phyloP scores from a whole-genome alignment of 2,797 vertebrate genomes.

The Gallirallus australis region DNA sequence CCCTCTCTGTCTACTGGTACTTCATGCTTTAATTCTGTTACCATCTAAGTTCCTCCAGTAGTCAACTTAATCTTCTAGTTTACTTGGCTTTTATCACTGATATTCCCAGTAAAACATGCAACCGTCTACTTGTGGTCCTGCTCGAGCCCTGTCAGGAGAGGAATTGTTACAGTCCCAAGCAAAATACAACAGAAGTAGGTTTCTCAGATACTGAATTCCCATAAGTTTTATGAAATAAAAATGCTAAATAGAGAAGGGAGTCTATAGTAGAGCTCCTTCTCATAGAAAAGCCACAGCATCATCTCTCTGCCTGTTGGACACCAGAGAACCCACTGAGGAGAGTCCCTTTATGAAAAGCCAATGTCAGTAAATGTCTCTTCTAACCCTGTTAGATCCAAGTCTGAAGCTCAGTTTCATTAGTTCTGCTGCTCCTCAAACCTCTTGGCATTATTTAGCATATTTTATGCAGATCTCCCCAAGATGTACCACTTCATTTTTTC shows the following conservation, averaged over 20 bases:
- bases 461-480: neutral
- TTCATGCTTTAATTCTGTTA: neutral
- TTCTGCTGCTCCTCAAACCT: neutral
- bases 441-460: neutral
- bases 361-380: neutral
- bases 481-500: neutral
- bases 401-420: neutral
- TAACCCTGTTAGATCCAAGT: neutral
- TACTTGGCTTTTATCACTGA: neutral
- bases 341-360: neutral
- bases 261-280: neutral
- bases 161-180: neutral
- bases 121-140: neutral
- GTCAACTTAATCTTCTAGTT: neutral
- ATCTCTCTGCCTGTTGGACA: accelerated
- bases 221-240: neutral
- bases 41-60: neutral
- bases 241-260: neutral
- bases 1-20: neutral
- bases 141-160: neutral
- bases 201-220: neutral
- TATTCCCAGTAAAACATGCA: neutral
- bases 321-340: neutral
- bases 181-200: accelerated
- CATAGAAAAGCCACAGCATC: neutral